Conservation (phyloP, 30 jellyfish, hydroid and myxozoan genomes). For the Phacellophora camtschatica region DNA sequence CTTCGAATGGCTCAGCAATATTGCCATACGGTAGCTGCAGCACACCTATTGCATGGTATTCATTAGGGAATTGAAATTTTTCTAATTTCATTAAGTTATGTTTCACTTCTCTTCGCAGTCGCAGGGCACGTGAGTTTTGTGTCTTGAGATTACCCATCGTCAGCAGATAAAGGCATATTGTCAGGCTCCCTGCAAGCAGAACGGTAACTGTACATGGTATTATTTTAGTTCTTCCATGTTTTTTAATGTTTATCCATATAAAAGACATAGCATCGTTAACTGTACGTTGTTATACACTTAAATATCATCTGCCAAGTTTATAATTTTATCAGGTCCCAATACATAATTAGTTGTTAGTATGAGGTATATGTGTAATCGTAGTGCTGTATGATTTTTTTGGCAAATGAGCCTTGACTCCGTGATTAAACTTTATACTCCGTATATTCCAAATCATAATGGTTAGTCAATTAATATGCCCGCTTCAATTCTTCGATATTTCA, state of each 20-base stretch:
- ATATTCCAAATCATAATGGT: too few species aligned
- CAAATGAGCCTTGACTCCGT: too few species aligned
- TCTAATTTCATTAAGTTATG: neutral
- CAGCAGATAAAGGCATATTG: neutral
- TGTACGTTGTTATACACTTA: neutral
- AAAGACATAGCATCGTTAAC: neutral
- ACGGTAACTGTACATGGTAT: neutral
- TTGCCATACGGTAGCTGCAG: constrained; percentile 87
- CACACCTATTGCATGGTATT: constrained; percentile 77
- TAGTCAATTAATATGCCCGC: too few species aligned
- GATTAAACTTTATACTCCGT: too few species aligned
- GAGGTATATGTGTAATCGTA: too few species aligned
- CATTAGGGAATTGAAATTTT: constrained; percentile 56
- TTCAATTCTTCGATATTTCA: too few species aligned
- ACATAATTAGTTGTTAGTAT: too few species aligned
- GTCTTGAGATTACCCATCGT: neutral
- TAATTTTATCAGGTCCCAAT: too few species aligned
- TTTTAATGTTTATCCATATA: neutral
- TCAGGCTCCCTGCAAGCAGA: neutral
- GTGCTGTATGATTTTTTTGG: too few species aligned
- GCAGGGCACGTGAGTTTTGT: neutral
- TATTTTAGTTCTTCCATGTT: neutral
- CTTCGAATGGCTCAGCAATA: constrained; percentile 92
- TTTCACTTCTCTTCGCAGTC: constrained; percentile 14
- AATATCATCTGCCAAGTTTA: neutral